phyloP scores from a whole-genome alignment of 2,888 invertebrate genomes.

The Eupeodes luniger region DNA sequence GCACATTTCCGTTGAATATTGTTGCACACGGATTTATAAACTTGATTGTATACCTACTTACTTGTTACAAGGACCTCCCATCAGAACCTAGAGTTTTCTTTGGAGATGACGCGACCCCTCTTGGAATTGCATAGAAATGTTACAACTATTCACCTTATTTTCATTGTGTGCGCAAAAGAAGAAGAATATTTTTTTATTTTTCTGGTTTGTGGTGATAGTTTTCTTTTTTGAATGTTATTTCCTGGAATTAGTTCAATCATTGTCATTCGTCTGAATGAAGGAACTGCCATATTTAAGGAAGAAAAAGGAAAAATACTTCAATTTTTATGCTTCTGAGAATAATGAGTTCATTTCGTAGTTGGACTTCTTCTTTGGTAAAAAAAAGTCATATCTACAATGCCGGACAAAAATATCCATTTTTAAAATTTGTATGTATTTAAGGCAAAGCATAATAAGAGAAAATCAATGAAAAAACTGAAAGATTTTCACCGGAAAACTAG shows the following conservation, averaged over 20 bases:
- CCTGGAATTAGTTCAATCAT: conserved; percentile 32
- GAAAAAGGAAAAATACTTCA: not conserved
- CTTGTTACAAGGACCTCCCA: not conserved
- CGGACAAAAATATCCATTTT: not conserved
- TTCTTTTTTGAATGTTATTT: conserved; percentile 7
- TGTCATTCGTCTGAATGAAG: conserved; percentile 1
- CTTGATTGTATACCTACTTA: not conserved
- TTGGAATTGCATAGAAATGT: conserved; percentile 7
- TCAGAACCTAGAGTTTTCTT: not conserved
- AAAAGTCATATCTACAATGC: not conserved
- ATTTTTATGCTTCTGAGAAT: not conserved
- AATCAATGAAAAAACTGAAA: not conserved
- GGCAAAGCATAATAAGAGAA: not conserved
- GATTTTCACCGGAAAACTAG: not conserved
- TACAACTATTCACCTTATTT: conserved; percentile 8
- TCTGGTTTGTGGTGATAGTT: not conserved
- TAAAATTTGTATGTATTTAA: not conserved
- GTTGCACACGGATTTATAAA: not conserved
- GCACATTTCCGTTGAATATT: conserved; percentile 8
- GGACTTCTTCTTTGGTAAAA: too few species aligned
- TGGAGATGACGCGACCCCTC: too few species aligned
- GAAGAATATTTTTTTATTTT: not conserved
- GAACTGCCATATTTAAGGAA: not conserved
- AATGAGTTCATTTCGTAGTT: not conserved
- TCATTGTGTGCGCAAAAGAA: not conserved